Conservation (phyloP, 2,797 vertebrate species). For the Enteromius unitaeniatus region DNA sequence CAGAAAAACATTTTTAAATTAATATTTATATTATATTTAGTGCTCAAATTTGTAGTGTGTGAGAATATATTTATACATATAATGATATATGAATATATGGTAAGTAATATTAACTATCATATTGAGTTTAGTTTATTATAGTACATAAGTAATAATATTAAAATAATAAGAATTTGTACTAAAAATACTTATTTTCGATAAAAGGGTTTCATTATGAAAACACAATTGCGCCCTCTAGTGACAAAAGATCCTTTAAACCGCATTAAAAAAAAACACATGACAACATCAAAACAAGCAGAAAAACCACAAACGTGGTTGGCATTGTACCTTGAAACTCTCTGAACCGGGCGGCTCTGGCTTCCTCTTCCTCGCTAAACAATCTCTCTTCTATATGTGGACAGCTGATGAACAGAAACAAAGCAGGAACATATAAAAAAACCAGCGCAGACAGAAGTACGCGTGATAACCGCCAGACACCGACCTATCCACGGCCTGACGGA, state of each 20-base stretch:
- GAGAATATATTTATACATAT: too few species aligned
- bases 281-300: background rate
- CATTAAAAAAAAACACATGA: background rate
- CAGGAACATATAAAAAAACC: background rate
- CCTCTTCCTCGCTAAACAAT: constrained; percentile 85
- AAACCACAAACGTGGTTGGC: background rate
- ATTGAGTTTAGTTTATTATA: background rate
- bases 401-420: constrained; percentile 68
- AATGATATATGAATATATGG: too few species aligned
- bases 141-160: background rate
- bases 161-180: background rate
- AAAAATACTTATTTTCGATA: background rate
- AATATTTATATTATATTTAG: background rate
- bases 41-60: background rate
- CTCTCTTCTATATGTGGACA: constrained; percentile 89
- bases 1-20: background rate
- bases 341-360: constrained; percentile 78
- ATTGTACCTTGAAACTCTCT: constrained; percentile 90
- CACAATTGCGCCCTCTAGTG: constrained; percentile 65
- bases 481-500: constrained; percentile 86
- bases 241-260: background rate
- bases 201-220: background rate
- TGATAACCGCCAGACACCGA: constrained; percentile 48
- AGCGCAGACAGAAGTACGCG: background rate
- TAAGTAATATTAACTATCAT: background rate